Conservation (phyloP, 35 echinoderm and acorn worm genomes). For the Acanthaster planci region DNA sequence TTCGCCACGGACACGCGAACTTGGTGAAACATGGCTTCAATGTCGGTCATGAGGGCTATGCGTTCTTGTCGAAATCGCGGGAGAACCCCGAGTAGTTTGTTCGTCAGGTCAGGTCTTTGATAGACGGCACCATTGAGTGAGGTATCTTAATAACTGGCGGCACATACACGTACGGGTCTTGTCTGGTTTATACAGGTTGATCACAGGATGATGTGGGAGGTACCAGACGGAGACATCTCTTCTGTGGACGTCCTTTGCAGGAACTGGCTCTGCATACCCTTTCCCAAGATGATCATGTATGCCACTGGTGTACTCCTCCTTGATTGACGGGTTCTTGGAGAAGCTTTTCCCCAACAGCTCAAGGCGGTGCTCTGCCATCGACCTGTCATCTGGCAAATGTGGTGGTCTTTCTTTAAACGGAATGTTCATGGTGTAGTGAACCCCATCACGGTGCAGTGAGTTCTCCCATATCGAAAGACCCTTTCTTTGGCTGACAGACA, state of each 20-base stretch:
- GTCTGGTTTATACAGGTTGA: conserved; percentile 43
- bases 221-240: conserved; percentile 35
- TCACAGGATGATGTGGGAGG: conserved; percentile 63
- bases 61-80: conserved; percentile 50
- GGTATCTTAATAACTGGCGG: conserved; percentile 18
- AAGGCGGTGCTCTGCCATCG: too few relatives aligned
- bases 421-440: too few relatives aligned
- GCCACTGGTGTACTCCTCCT: too few relatives aligned
- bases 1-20: conserved; percentile 33
- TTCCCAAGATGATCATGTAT: conserved; percentile 4
- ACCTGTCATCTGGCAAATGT: too few relatives aligned
- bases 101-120: conserved; percentile 50
- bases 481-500: too few relatives aligned
- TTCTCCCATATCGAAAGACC: too few relatives aligned
- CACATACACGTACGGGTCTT: conserved; percentile 1
- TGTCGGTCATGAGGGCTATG: conserved; percentile 47
- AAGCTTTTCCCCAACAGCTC: too few relatives aligned
- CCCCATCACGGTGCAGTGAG: too few relatives aligned
- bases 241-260: neutral
- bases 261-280: conserved; percentile 44
- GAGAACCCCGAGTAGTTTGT: conserved; percentile 48
- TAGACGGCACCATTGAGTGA: conserved; percentile 53
- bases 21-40: conserved; percentile 65
- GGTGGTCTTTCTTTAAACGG: too few relatives aligned
- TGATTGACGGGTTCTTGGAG: too few relatives aligned